Evolutionary conservation across 2,797 vertebrate species (phyloP).

Genomic region (Gallirallus australis): DNA sequence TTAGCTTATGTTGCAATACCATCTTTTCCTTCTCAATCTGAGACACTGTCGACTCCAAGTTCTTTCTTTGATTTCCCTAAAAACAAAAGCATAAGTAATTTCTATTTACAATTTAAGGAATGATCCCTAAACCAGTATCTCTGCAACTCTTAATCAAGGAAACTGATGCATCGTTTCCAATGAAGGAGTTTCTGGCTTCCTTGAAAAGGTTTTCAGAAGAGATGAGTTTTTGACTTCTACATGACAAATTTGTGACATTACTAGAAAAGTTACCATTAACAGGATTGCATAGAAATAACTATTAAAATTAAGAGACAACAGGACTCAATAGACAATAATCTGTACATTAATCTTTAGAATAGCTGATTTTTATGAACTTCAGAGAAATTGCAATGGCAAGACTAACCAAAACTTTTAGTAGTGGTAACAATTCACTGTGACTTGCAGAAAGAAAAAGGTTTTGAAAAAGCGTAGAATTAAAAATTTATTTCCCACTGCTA

Average conservation of each 20-base stretch:
- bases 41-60: conserved; percentile 86
- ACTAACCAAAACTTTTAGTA: not conserved
- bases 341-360: not conserved
- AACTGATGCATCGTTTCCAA: not conserved
- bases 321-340: not conserved
- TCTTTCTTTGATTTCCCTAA: conserved; percentile 87
- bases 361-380: not conserved
- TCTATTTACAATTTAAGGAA: not conserved
- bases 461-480: not conserved
- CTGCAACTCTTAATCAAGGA: not conserved
- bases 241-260: not conserved
- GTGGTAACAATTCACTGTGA: not conserved
- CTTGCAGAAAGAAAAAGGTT: not conserved
- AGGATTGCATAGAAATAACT: not conserved
- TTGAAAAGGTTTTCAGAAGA: not conserved
- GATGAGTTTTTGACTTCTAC: not conserved
- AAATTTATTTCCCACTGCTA: not conserved
- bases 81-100: conserved; percentile 43
- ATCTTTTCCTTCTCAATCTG: conserved; percentile 97
- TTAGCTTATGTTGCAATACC: conserved; percentile 91
- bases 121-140: not conserved
- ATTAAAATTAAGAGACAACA: not conserved
- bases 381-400: not conserved
- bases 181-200: not conserved
- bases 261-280: not conserved